Conservation (phyloP, 2,113 vertebrate genomes). For the Equus przewalskii region DNA sequence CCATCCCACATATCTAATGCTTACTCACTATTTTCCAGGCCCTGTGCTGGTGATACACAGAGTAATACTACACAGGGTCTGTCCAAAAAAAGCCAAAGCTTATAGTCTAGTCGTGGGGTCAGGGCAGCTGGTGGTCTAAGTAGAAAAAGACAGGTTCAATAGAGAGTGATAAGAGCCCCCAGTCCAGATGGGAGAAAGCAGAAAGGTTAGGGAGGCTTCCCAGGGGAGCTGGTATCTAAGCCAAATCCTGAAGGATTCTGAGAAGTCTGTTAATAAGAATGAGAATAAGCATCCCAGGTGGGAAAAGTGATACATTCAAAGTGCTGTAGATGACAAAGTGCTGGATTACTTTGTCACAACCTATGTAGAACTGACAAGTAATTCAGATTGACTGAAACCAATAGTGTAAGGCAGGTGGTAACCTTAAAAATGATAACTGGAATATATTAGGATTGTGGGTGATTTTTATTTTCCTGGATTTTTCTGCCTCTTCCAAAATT, state of each 20-base stretch:
- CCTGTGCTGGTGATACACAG: neutral
- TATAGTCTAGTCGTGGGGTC: neutral
- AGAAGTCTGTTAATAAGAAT: neutral
- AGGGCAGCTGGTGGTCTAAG: neutral
- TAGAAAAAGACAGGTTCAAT: neutral
- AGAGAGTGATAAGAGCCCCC: neutral
- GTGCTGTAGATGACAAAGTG: neutral
- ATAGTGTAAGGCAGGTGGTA: neutral
- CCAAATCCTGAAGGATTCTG: neutral
- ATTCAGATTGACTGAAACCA: neutral
- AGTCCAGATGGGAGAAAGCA: neutral
- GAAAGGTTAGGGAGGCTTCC: neutral
- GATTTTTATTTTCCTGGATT: slow-evolving; percentile 51
- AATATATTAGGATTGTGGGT: neutral
- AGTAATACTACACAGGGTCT: neutral
- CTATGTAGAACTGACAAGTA: neutral
- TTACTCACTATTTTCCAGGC: neutral
- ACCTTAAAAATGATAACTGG: slow-evolving; percentile 45
- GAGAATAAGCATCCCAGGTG: neutral
- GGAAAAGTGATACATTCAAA: neutral
- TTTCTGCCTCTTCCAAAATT: neutral
- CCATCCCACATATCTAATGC: neutral
- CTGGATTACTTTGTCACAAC: neutral
- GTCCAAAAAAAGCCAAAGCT: neutral
- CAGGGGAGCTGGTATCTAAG: neutral